phyloP scores from a whole-genome alignment of 35 echinoderm and acorn worm species.

The Anneissia japonica region DNA sequence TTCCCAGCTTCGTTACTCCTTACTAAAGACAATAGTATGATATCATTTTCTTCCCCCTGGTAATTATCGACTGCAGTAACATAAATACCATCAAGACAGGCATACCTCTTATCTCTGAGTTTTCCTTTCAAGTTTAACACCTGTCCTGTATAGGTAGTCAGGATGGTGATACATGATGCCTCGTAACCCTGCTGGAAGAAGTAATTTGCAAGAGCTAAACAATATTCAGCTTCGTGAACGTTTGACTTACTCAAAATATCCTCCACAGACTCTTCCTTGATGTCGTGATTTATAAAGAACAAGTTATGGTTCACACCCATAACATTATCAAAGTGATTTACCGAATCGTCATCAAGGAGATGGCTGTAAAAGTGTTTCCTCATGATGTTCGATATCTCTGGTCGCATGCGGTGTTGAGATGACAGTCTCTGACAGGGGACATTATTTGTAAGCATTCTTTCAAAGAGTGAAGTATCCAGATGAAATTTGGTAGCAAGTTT shows the following conservation, averaged over 20 bases:
- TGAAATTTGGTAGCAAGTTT: conserved; percentile 60
- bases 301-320: conserved; percentile 52
- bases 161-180: conserved; percentile 50
- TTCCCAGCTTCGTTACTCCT: conserved; percentile 57
- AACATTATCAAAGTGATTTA: conserved; percentile 28
- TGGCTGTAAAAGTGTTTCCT: conserved; percentile 53
- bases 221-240: conserved; percentile 54
- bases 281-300: conserved; percentile 72
- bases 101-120: not conserved
- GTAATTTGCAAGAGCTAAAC: conserved; percentile 46
- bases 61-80: conserved; percentile 63
- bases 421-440: conserved; percentile 45
- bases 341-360: conserved; percentile 59
- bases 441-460: conserved; percentile 74
- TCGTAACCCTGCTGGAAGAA: conserved; percentile 63
- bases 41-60: conserved; percentile 85
- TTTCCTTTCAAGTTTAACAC: conserved; percentile 15
- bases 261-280: conserved; percentile 24
- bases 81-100: conserved; percentile 39
- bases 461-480: conserved; percentile 78
- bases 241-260: conserved; percentile 68
- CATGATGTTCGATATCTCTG: conserved; percentile 37
- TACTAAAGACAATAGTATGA: conserved; percentile 77
- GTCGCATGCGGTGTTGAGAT: conserved; percentile 17
- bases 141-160: conserved; percentile 77